Base-by-base conservation (phyloP, 2,797 vertebrate species). In the Tarsius wallacei region DNA sequence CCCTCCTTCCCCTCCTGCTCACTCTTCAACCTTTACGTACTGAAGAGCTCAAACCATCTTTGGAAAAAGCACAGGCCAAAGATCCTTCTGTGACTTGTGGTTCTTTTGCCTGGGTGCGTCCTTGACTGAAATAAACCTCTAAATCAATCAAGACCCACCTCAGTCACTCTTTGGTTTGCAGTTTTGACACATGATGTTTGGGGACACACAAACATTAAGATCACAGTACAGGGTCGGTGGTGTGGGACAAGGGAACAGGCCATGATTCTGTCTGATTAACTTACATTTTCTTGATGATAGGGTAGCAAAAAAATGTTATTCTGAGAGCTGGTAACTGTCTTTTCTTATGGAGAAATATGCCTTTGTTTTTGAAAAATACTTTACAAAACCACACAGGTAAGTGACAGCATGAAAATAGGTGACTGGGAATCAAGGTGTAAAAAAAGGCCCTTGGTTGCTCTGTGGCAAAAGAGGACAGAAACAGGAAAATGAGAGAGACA, bases 201-300 rank as follows among this genome's bases (percentile, higher is more conserved):
- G 16, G 28, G 36, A 31, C 57, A 11, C 16, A 15, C 61, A 31
- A 49, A 51, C 73, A 31, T 22, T 57, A 19, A 57, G 53, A 15
- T 2, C 24, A 11, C 0, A 49, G 49, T 19, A 24, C 16, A 8
- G 61, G 6, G 21, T 1, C 16, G 28, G 28, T 12, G 13, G 12
- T 51, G 28, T 12, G 13, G 12, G 64, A 51, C 71, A 24, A 3
- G 28, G 64, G 63, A 13, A 4, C n/a, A 47, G 24, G 6, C 33
- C n/a, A 3, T 10, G 70, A 84, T 7, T 4, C 17, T 1, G 12
- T 17, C 8, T 64, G n/a, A 21, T 51, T 1, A 22, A 64, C 22
- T 15, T 24, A 21, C 33, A 26, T 63, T 6, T 28, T 33, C 80
- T 68, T 7, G 1, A 57, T 3, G 26, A 66, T 66, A 36, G n/a